Base-by-base conservation (phyloP, 2,797 vertebrate genomes). In the Molossus alvarezi region DNA sequence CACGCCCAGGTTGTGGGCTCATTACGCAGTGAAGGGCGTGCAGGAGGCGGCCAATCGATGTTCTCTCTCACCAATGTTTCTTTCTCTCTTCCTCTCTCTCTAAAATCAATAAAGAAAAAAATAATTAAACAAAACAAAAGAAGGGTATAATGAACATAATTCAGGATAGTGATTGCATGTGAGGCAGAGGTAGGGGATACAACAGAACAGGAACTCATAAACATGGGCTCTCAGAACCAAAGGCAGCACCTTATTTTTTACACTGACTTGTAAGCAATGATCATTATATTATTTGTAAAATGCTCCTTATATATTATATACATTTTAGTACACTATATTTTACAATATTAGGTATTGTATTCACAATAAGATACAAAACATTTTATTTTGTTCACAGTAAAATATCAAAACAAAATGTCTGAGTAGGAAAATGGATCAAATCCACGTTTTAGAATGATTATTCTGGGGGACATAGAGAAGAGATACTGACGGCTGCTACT, bases 221-320 rank as follows among this genome's bases (percentile, higher is more conserved):
- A 65, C 9, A 55, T 67, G 92, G 25, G 9, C 25, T 89, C 86
- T 82, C 23, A 33, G 79, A 69, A 91, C 6, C 41, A 75, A 87
- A 83, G 12, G 25, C 76, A 69, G 15, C 9, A 11, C 67, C n/a
- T 41, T 65, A 60, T 48, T 93, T 86, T 45, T 83, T 92, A 72
- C n/a, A 11, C 29, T 60, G 23, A 91, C 9, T 64, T 82, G 12
- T 71, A 9, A 93, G 23, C 25, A 64, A 48, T 67, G 71, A 29
- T 72, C 11, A 92, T 72, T 73, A 72, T 64, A 9, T 27, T 77
- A 73, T 58, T 92, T 92, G 86, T n/a, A 15, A 92, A 94, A 92
- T 76, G 48, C 65, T 76, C 37, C 6, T 73, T 94, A 55, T 9
- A 51, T 71, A 6, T 17, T 41, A 79, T 20, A 57, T 45, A 65